Evolutionary conservation across 2,797 vertebrate genomes (phyloP), one percentile per base, ranked within the genome.

Genomic region (Onychomys leucogaster): DNA sequence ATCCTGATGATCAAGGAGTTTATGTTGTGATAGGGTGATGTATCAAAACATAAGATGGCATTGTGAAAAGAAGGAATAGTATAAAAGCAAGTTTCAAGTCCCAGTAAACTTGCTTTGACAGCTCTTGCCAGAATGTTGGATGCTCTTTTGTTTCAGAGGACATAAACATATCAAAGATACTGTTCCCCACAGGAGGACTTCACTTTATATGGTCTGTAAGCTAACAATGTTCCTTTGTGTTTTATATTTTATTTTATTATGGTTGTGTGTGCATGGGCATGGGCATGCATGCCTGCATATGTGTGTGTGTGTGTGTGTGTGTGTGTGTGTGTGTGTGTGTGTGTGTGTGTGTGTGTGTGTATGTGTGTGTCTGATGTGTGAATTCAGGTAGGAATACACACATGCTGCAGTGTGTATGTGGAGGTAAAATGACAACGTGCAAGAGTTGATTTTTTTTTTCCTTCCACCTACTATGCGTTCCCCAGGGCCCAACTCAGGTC

Each of bases 61-160:
- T 82, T 90, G 23, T 71, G 41, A 49, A 63, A 34, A n/a, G 73
- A 80, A 43, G 5, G 52, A 61, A 95, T 90, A 81, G 2, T 46
- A 37, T 85, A 94, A 52, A 37, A 69, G 34, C 52, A 85, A 29
- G 57, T 89, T 73, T 80, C 34, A 2, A 91, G 46, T 87, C 69
- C 57, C 27, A n/a, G n/a, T 83, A 12, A 90, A 57, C 49, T 95
- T 76, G 71, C 57, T 78, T 89, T 80, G 85, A 81, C 32, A 80
- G 3, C 52, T 95, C 37, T 91, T 25, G 63, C n/a, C 32, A 71
- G 80, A 94, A 87, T 90, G 49, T 14, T 76, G 87, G 43, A 41
- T 93, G 75, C 23, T 95, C 94, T 61, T 89, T 92, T 77, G 49
- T 75, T 65, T 1, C 34, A 90, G 43, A 67, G 55, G 80, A 65